These are phyloP conservation scores for Meriones unguiculatus DNA, from an alignment of 2,113 vertebrate genomes.

Conservation along the genomic window DNA sequence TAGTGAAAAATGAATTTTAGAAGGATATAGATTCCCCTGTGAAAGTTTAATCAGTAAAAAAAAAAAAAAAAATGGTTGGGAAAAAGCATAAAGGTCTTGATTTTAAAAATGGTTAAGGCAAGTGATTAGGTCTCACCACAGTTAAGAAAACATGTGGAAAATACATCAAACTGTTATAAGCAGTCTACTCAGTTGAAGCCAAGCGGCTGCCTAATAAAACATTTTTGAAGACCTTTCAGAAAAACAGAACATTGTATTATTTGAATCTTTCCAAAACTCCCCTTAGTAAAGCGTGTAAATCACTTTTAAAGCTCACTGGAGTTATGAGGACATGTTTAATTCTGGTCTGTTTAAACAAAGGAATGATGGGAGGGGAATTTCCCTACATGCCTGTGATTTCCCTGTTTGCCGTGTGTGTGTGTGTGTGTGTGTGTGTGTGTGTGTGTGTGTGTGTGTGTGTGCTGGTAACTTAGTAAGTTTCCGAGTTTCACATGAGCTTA, in stretches of 20 bases:
- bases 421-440: background rate
- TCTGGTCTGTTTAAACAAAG: conserved; percentile 27
- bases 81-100: conserved; percentile 27
- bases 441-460: background rate
- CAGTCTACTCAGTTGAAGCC: conserved; percentile 30
- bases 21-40: conserved; percentile 29
- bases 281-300: conserved; percentile 27
- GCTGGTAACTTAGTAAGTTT: conserved; percentile 18
- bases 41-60: conserved; percentile 14
- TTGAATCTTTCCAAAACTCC: conserved; percentile 53
- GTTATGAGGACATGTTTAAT: conserved; percentile 12
- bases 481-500: conserved; percentile 51
- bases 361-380: conserved; percentile 24
- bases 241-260: background rate
- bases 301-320: conserved; percentile 37
- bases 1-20: conserved; percentile 57
- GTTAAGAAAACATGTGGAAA: conserved; percentile 47
- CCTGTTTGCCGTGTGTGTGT: conserved; percentile 20
- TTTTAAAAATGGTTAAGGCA: conserved; percentile 29
- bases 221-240: conserved; percentile 39
- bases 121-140: conserved; percentile 10
- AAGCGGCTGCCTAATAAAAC: conserved; percentile 48
- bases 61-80: background rate
- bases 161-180: background rate
- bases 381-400: conserved; percentile 4